A percentile compares a stretch with the other conserved stretches of the same genome.
These are phyloP conservation scores for Anniella stebbinsi DNA, from an alignment of 2,797 vertebrate species.

Conservation along the genomic window DNA sequence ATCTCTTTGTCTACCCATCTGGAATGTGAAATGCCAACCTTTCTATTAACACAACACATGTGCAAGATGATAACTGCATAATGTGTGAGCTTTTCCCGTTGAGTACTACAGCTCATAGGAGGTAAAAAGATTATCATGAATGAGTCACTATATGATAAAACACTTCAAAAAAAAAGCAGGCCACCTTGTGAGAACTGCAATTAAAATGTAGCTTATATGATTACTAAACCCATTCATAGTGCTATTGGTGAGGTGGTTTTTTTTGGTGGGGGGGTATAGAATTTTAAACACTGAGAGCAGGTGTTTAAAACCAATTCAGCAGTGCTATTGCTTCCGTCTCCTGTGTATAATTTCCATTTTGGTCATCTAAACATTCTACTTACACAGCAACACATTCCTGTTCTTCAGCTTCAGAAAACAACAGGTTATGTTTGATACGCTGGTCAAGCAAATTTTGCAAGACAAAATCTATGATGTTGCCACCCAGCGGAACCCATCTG, in stretches of 20 bases:
- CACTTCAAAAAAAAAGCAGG: background rate
- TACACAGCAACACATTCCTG: background rate
- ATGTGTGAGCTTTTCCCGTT: background rate
- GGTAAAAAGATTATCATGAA: background rate
- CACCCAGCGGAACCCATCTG: background rate
- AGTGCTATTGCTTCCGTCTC: background rate
- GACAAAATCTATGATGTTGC: background rate
- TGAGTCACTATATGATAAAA: background rate
- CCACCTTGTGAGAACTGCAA: background rate
- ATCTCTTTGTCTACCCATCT: background rate
- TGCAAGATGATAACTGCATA: background rate
- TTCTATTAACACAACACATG: background rate
- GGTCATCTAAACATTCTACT: background rate
- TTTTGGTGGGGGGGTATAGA: too few relatives aligned
- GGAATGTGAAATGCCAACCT: background rate
- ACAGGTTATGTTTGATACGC: background rate
- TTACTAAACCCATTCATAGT: background rate
- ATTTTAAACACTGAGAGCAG: background rate
- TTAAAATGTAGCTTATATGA: background rate
- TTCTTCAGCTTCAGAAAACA: slow-evolving; percentile 1
- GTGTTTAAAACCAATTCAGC: background rate
- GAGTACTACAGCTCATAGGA: too few relatives aligned
- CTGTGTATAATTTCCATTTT: background rate
- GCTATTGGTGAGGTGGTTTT: background rate
- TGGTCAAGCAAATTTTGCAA: background rate